Conservation (phyloP, 2,113 vertebrate species). For the Talpa occidentalis region DNA sequence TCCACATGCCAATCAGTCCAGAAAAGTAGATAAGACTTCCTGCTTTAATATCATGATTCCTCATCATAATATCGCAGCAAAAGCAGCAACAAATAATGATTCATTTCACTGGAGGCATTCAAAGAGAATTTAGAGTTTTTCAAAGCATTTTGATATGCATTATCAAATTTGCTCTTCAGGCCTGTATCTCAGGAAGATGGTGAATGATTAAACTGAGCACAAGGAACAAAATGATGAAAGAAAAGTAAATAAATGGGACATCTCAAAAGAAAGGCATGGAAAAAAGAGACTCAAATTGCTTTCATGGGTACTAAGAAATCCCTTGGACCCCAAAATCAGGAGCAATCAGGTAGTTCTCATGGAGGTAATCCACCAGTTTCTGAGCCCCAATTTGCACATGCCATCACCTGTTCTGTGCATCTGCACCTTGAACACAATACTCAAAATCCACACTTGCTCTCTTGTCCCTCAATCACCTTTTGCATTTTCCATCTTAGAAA, state of each 20-base stretch:
- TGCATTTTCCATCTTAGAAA: neutral
- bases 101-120: conserved; percentile 45
- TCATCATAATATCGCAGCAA: neutral
- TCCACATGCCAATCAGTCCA: neutral
- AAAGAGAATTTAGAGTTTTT: conserved; percentile 56
- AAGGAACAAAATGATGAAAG: conserved; percentile 52
- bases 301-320: neutral
- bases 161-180: neutral
- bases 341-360: neutral
- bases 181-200: conserved; percentile 13
- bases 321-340: neutral
- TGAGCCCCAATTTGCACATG: neutral
- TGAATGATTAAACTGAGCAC: conserved; percentile 55
- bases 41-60: neutral
- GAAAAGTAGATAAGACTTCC: neutral
- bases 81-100: conserved; percentile 8
- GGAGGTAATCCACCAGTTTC: neutral
- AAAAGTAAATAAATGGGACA: conserved; percentile 4
- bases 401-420: neutral
- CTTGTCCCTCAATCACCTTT: neutral
- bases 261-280: neutral
- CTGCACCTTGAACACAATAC: neutral
- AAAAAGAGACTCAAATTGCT: conserved; percentile 23
- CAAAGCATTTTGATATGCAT: conserved; percentile 38
- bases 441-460: neutral